Conservation (phyloP, 2,888 invertebrate species). For the Drosophila atroscutellata region DNA sequence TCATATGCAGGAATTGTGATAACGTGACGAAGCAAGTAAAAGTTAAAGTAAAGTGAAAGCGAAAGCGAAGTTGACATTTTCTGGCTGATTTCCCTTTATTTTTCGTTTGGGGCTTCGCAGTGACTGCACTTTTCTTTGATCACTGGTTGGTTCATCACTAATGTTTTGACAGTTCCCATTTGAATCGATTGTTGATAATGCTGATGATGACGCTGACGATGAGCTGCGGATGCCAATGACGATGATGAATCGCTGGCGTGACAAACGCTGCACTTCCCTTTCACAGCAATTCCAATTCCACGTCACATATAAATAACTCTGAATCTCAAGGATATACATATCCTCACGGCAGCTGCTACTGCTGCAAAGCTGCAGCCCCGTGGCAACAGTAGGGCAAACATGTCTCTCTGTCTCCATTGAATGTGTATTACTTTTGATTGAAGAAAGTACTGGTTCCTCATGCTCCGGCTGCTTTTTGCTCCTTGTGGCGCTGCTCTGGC, state of each 20-base stretch:
- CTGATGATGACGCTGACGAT: conserved; percentile 32
- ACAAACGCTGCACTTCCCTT: conserved; percentile 52
- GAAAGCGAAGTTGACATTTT: background rate
- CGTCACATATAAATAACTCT: conserved; percentile 72
- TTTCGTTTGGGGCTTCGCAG: background rate
- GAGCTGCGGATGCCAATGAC: conserved; percentile 48
- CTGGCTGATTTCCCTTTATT: background rate
- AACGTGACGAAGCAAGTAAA: background rate
- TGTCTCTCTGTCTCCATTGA: conserved; percentile 28
- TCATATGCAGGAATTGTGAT: background rate
- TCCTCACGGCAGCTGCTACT: conserved; percentile 43
- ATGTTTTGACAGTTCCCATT: conserved; percentile 45
- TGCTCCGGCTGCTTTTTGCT: background rate
- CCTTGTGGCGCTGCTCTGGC: conserved; percentile 1
- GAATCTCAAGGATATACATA: conserved; percentile 54
- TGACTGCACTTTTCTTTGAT: conserved; percentile 13
- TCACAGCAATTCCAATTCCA: conserved; percentile 65
- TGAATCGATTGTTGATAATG: conserved; percentile 46
- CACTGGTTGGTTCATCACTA: conserved; percentile 41
- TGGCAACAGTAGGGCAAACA: conserved; percentile 41
- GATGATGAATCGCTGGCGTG: conserved; percentile 68
- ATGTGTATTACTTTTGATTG: conserved; percentile 61
- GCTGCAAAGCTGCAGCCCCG: background rate
- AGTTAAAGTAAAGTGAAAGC: background rate
- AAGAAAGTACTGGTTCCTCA: conserved; percentile 17